These are phyloP conservation scores for Anolis apletophallus DNA, from an alignment of 2,797 vertebrate genomes.

Conservation along the genomic window DNA sequence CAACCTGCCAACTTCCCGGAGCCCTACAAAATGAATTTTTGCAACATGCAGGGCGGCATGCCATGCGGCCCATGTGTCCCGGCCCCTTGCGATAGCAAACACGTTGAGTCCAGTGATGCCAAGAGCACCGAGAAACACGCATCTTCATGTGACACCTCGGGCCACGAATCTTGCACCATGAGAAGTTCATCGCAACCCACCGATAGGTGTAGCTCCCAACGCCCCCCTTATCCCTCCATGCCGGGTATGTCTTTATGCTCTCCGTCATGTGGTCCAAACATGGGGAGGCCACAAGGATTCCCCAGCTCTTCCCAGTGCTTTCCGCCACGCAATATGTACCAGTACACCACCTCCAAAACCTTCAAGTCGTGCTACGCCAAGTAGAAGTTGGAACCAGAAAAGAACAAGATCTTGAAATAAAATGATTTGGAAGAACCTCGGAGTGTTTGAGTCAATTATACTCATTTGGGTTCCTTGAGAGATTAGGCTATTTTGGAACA, in stretches of 20 bases:
- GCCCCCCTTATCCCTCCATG: not conserved
- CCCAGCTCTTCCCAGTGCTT: constrained; percentile 6
- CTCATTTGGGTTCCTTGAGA: no score
- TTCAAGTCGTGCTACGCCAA: constrained; percentile 20
- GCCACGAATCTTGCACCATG: not conserved
- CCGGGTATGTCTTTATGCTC: not conserved
- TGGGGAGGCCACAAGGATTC: not conserved
- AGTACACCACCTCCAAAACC: constrained; percentile 4
- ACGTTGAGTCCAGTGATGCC: not conserved
- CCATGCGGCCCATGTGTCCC: not conserved
- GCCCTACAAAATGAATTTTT: not conserved
- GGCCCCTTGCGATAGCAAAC: not conserved
- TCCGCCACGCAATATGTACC: constrained; percentile 8
- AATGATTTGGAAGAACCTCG: not conserved
- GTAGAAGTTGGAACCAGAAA: not conserved
- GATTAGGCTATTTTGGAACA: not conserved
- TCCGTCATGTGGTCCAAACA: not conserved
- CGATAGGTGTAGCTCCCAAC: not conserved
- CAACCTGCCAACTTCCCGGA: not conserved
- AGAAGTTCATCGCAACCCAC: not conserved
- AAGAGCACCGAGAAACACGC: not conserved
- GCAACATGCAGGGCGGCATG: not conserved
- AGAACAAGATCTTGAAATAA: not conserved
- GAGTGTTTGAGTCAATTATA: not conserved
- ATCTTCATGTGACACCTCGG: no score